Base-by-base conservation (phyloP, 2,113 vertebrate genomes). In the Enhydra lutris region DNA sequence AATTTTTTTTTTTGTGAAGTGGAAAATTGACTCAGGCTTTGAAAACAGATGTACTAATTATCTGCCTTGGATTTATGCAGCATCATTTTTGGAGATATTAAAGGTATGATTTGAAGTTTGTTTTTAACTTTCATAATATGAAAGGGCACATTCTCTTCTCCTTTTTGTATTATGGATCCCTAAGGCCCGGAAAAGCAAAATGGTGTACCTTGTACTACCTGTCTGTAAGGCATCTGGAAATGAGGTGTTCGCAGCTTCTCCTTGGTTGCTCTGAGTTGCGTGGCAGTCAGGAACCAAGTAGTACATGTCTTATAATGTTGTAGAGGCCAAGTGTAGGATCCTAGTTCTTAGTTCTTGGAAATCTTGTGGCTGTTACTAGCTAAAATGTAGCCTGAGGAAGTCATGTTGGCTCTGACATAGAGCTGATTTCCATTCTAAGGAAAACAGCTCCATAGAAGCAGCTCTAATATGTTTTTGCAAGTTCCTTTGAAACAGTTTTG, bases 1-100 rank as follows among this genome's bases (percentile, higher is more conserved):
- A 24, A 12, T 14, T 91, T 69, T 95, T 89, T 95, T 79, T 95
- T 79, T 91, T 24, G 57, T 92, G 89, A 94, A 80, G 84, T 83
- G 45, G 61, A 78, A 94, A 94, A 71, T 80, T 63, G 71, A 90
- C 34, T 36, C 42, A 91, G 63, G 42, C 85, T 88, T 87, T 92
- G 84, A 90, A 89, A 80, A 90, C 50, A 94, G 50, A 78, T 91
- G 18, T 78, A 82, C 45, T 65, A 84, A 76, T 92, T 52, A 76
- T 88, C 59, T 96, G 36, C 85, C 34, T 81, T 91, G 47, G 57
- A 47, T 91, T 90, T 80, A 17, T 86, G 52, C 80, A 59, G 47
- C n/a, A n/a, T 95, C 42, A 21, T 91, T 92, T 80, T 94, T 45
- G 39, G 79, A 84, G 82, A 81, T 96, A 23, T 36, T 74, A 50